These are phyloP conservation scores for Glyphotaelius pellucidus DNA, from an alignment of 2,888 invertebrate species.

Conservation along the genomic window DNA sequence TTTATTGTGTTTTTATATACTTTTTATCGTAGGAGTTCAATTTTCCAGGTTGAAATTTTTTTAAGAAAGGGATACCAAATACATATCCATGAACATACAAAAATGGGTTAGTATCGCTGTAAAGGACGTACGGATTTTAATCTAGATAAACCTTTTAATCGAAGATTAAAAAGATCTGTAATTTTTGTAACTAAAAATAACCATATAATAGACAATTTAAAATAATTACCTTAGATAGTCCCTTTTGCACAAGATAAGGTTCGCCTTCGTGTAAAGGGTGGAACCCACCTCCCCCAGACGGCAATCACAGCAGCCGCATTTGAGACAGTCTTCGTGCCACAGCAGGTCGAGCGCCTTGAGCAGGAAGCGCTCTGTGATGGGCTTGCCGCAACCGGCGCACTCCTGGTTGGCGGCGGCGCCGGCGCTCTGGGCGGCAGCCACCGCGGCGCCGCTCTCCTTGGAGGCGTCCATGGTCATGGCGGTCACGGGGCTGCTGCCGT, in stretches of 20 bases:
- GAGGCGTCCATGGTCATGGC: slow-evolving; percentile 93
- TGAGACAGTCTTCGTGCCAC: slow-evolving; percentile 99
- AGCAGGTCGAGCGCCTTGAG: slow-evolving; percentile 94
- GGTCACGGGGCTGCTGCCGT: slow-evolving; percentile 74
- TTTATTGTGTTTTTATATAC: no score
- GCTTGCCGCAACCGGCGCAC: slow-evolving; percentile 96
- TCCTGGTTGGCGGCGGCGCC: slow-evolving; percentile 75
- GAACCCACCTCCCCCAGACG: slow-evolving; percentile 97
- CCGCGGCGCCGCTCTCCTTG: slow-evolving; percentile 81
- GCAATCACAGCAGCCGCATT: slow-evolving; percentile 98
- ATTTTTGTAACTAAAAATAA: no score
- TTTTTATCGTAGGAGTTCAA: no score
- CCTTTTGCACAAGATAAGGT: slow-evolving; percentile 95
- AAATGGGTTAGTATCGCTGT: no score
- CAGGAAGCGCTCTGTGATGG: slow-evolving; percentile 93
- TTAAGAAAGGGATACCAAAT: no score
- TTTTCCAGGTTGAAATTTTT: no score
- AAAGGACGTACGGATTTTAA: no score
- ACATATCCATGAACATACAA: no score
- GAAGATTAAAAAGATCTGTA: background rate
- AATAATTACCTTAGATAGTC: slow-evolving; percentile 91
- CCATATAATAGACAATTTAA: no score
- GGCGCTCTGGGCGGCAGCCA: slow-evolving; percentile 71
- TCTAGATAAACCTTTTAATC: background rate
- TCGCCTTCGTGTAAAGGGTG: slow-evolving; percentile 95